Evolutionary conservation across 2,113 vertebrate species (phyloP).

Genomic region (Tychaedon coryphoeus): DNA sequence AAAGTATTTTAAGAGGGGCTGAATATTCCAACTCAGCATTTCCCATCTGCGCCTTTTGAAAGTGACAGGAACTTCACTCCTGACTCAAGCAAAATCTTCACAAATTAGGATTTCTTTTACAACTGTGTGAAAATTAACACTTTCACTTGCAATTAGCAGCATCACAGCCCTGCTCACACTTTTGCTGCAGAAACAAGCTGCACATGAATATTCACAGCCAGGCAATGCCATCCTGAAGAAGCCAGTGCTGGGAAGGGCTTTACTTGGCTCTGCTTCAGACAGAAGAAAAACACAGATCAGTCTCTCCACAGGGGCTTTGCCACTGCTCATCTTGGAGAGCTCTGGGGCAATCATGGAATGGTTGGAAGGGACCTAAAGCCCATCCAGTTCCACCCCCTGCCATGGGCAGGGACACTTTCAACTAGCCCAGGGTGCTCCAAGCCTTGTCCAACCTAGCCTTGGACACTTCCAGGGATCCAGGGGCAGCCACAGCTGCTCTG

Average conservation of each 20-base stretch:
- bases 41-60: background rate
- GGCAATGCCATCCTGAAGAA: background rate
- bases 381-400: accelerated
- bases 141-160: conserved; percentile 13
- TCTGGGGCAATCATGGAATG: background rate
- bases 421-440: accelerated
- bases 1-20: background rate
- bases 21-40: background rate
- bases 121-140: conserved; percentile 28
- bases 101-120: background rate
- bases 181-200: background rate
- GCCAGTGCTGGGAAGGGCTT: background rate
- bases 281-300: background rate
- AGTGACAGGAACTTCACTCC: background rate
- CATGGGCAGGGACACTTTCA: accelerated
- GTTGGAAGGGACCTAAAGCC: background rate
- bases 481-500: background rate
- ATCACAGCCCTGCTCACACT: background rate
- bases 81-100: background rate
- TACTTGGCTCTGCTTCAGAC: background rate
- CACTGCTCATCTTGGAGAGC: background rate
- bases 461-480: background rate
- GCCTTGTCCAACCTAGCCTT: background rate
- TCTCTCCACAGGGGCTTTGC: background rate
- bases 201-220: conserved; percentile 40